Evolutionary conservation across 1,140 invertebrate genomes (phyloP), one percentile per base, ranked within the genome.

Genomic region (Helicoverpa zea): DNA sequence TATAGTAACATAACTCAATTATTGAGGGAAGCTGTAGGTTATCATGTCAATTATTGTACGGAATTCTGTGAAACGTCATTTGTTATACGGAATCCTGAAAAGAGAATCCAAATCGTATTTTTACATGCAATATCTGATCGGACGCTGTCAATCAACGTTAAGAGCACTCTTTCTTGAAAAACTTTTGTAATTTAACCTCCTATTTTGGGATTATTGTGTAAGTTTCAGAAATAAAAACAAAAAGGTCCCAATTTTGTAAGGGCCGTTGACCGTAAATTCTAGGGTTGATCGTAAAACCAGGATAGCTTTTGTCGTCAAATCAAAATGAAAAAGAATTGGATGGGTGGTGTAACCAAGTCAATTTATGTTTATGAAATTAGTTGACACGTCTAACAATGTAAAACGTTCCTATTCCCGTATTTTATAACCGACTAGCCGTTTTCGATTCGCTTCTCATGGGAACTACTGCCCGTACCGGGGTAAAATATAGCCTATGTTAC

Each of bases 201-300:
- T 52, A 13, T 54, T 70, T 47, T 11, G 43, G 43, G 43, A 52
- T 70, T 70, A 70, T 70, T 23, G 66, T 30, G 29, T 11, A 66
- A 66, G 63, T 70, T 70, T 70, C 18, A 12, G 49, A 52, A 70
- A 70, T 70, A 70, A 29, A 70, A 70, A 66, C n/a, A 18, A 23
- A 66, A 18, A 66, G 43, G 47, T 47, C 49, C 10, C 13, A 70
- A 7, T n/a, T 11, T 12, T 49, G 13, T 43, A 18, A 16, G 29
- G 64, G 16, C 5, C 29, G 2, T 9, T 18, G 11, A 43, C 11
- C n/a, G 13, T 70, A 54, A 70, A 70, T 51, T 2, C 43, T 66
- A 66, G 63, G 43, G 43, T 43, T 64, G 61, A 47, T n/a, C 30
- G 35, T 64, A 64, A 64, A 64, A 16, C n/a, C 4, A 43, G 43